Base-by-base conservation (phyloP, 2,888 invertebrate species). In the Lasioglossum zephyrum region DNA sequence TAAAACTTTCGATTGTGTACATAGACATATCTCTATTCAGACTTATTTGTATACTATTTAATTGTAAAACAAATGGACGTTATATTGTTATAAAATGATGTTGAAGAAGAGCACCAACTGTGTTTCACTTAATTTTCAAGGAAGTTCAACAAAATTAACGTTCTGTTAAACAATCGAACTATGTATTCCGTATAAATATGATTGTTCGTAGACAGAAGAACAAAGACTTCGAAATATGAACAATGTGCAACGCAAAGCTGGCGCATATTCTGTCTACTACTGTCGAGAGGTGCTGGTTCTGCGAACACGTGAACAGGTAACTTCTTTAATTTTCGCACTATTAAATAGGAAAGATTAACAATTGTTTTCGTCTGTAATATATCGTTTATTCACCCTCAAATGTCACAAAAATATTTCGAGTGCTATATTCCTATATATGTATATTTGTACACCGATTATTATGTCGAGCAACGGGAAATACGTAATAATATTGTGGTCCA, bases 331-430 rank as follows among this genome's bases (percentile, higher is more conserved):
- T 76, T 26, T 77, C 3, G 26, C n/a, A 72, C 60, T 66, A 16
- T 4, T 66, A 18, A 53, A 53, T 2, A 22, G 8, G 22, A 57
- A 11, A 41, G 39, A 70, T 41, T n/a, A 39, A 70, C 18, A 9
- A 41, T 70, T 39, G 22, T 70, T 77, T 6, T 16, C 31, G 2
- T 76, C 47, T 41, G 57, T 69, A 13, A n/a, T 49, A 76, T 75
- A 72, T 5, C 22, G 4, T 87, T 87, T 87, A 88, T 84, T 83
- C 66, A n/a, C 11, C 26, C 77, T 76, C 36, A 80, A 82, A 47
- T 81, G 53, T 88, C 86, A 89, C 84, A 90, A 90, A 88, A 89
- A 83, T 90, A 86, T 31, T 80, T 81, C 36, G 53, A 74, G 18
- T 86, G n/a, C 22, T 36, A 83, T 72, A 82, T 73, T 77, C 69